Evolutionary conservation across 1,140 invertebrate species (phyloP), one percentile per base, ranked within the genome.

Genomic region (Hormaphis cornu): DNA sequence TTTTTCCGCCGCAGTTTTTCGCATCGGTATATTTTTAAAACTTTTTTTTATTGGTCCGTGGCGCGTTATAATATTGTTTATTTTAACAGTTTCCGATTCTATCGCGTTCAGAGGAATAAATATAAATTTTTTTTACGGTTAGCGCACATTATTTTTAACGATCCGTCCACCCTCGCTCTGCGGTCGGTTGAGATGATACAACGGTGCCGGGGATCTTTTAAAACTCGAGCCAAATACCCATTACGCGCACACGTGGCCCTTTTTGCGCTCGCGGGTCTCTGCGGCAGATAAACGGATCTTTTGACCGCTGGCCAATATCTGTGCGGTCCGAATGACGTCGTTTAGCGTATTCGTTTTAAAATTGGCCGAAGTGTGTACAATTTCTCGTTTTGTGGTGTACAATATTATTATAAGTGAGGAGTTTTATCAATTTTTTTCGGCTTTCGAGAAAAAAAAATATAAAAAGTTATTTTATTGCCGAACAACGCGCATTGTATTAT

Each of bases 251-350:
- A 66, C 61, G 50, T 66, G 61, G 61, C 61, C 44, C 40, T 14
- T 14, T 48, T 40, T 30, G 42, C 37, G 37, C 7, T 33, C 61
- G 44, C 18, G 44, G n/a, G 44, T 48, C 35, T 66, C 61, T n/a
- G n/a, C n/a, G n/a, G n/a, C 61, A 66, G 61, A 66, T 48, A 48
- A 66, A 61, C 61, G 28, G 61, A 48, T 46, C 44, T n/a, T n/a
- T 48, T 48, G 61, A 66, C 61, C 61, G 30, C 16, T 14, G 28
- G 61, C 61, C 61, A 66, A 66, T 48, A 48, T 18, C 16, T 14
- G 37, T 7, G 14, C 14, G 7, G 14, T 37, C 26, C n/a, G 42
- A 61, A 26, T 46, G 26, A 66, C 61, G 61, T 66, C 61, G 35
- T 50, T 1, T 20, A 12, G 46, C n/a, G n/a, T 30, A 18, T 20